phyloP scores from a whole-genome alignment of 2,113 vertebrate species.

The Gymnobelideus leadbeateri region DNA sequence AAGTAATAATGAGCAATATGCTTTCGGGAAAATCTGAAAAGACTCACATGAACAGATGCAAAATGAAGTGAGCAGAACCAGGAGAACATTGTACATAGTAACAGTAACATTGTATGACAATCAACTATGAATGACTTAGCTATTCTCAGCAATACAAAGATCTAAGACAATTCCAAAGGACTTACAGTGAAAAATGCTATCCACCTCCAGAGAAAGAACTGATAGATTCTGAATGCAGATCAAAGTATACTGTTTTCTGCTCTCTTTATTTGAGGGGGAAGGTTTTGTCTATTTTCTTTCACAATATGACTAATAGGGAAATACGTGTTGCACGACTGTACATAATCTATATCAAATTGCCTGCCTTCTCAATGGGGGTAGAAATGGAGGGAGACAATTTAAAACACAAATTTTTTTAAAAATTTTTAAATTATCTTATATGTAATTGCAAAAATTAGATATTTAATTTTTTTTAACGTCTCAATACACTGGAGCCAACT shows the following conservation, averaged over 20 bases:
- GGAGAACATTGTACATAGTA: neutral
- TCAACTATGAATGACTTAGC: neutral
- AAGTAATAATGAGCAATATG: neutral
- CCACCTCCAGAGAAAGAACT: neutral
- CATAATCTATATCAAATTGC: neutral
- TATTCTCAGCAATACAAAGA: neutral
- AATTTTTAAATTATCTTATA: neutral
- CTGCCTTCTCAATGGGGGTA: neutral
- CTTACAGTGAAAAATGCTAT: neutral
- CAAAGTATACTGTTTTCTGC: neutral
- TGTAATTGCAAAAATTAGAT: neutral
- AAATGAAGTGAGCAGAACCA: neutral
- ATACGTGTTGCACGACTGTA: neutral
- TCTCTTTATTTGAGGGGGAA: too few species aligned
- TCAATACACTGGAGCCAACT: too few species aligned
- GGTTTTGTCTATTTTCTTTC: neutral
- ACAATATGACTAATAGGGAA: neutral
- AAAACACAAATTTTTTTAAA: neutral
- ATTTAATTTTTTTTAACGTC: too few species aligned
- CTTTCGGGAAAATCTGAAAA: neutral
- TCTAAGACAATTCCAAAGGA: neutral
- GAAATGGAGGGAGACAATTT: neutral
- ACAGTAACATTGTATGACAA: neutral
- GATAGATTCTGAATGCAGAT: neutral
- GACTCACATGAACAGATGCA: neutral